Evolutionary conservation across 1,140 invertebrate genomes (phyloP), one percentile per base, ranked within the genome.

Genomic region (Calosoma granatense): DNA sequence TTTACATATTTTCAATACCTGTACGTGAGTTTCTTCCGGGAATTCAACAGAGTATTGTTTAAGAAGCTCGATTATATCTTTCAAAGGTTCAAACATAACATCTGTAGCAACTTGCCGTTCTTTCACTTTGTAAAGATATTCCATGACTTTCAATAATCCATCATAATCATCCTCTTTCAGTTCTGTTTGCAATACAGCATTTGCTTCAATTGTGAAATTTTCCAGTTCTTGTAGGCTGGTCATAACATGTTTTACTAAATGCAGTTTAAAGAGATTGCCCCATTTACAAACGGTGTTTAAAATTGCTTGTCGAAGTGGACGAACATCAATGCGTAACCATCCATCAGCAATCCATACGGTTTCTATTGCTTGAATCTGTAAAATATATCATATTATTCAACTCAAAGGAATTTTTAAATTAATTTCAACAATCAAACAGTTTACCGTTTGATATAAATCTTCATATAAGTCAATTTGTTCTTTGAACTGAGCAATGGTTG

Each of bases 181-280:
- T 59, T 79, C 76, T 20, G 78, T 74, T 43, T 76, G 74, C 36
- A 84, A 67, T 21, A 77, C 76, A 26, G 73, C 71, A 6, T 76
- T 73, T 0, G 81, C 76, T 61, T 83, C 79, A 3, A 68, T 69
- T 39, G 82, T 80, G 61, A 84, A 84, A n/a, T 73, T 70, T 61
- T 82, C 78, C 3, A 84, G 63, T 36, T 82, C 79, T 56, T 79
- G 70, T 22, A 78, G 58, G 58, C 70, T 72, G 6, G 77, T 86
- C n/a, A 88, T 92, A 0, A 95, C 92, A 65, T 88, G 86, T 67
- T 92, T 84, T 53, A 94, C 88, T 2, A 97, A 78, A 78, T 97
- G 89, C 67, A 93, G 85, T 72, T 97, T 97, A 71, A 95, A 97
- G 85, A 95, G 91, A 63, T 88, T 88, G 11, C 90, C 90, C 94